Base-by-base conservation (phyloP, 2,888 invertebrate species). In the Standfussiana lucernea region DNA sequence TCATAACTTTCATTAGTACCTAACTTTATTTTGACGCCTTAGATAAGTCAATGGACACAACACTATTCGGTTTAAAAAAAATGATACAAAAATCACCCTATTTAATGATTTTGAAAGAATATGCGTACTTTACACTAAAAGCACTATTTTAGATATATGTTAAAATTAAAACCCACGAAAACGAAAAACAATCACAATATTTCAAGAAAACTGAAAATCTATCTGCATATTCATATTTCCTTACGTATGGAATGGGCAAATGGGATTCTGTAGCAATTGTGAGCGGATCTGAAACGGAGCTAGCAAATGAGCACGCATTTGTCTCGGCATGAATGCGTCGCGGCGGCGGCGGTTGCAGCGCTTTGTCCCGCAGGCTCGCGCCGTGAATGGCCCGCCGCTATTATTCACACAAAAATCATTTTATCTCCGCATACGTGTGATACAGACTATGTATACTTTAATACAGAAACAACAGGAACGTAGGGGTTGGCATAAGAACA, bases 221-320 rank as follows among this genome's bases (percentile, higher is more conserved):
- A 73, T 82, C 59, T 70, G 59, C 72, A 74, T 71, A 75, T 82
- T 75, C 73, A 73, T 73, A 79, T 65, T 75, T 32, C 64, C 79
- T 80, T 79, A 75, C 66, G 72, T 83, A 79, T 75, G 79, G 72
- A 66, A 84, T 78, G 72, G 77, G 71, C 82, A 65, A 64, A 86
- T 80, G 71, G 79, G 72, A 87, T 83, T 77, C 70, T 81, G 83
- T 80, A 80, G 73, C 75, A 84, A 86, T 86, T 85, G 79, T 87
- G 81, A 80, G 69, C 62, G 82, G 86, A 87, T 86, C 82, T 85
- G 87, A 85, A 83, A 83, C 80, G 82, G 81, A 83, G 81, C 84
- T 88, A 88, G 91, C 91, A 93, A 94, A 93, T 93, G 93, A 90
- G 91, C 90, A 89, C 87, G 90, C 90, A 92, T 93, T 93, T 94